Base-by-base conservation (phyloP, 2,797 vertebrate species). In the Aviceda leuphotes region DNA sequence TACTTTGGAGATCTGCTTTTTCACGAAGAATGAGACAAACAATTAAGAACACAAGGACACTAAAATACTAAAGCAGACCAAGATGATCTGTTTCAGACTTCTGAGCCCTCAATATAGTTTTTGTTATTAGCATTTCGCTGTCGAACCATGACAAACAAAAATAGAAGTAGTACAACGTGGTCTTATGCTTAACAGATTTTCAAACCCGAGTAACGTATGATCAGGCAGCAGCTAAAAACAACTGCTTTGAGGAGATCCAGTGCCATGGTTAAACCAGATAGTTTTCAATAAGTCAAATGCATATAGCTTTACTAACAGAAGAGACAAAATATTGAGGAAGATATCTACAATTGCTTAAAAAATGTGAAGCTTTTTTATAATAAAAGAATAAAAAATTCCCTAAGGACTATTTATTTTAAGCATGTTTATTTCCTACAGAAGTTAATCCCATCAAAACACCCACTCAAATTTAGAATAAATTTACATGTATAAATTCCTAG, bases 361-460 rank as follows among this genome's bases (percentile, higher is more conserved):
- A 93, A 85, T 13, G 59, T 89, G 77, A 96, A 95, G 28, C 0
- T 87, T 87, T 85, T 95, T 95, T 87, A 49, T 73, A 80, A 77
- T 3, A 82, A 13, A 88, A 89, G 24, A 90, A 94, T 62, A 96
- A 95, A 96, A 89, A 91, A 83, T 33, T 67, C 72, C 92, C 86
- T 94, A 70, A 89, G 84, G 76, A 76, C 44, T 87, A 83, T 89
- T 91, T 95, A 96, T 88, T 93, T 97, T 96, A 97, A 98, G 85
- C 56, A 89, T 93, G 92, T 97, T 98, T 98, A 97, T 97, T 97
- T 98, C 95, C 95, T 94, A 93, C 85, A 66, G 88, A 98, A 95
- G 96, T 97, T 96, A 97, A 98, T 96, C 90, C 97, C 82, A 97
- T 97, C 94, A 94, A 96, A 97, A 96, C 89, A 98, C 87, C 79